These are phyloP conservation scores for Epicampocera succincta DNA, from an alignment of 2,888 invertebrate genomes.

Conservation along the genomic window DNA sequence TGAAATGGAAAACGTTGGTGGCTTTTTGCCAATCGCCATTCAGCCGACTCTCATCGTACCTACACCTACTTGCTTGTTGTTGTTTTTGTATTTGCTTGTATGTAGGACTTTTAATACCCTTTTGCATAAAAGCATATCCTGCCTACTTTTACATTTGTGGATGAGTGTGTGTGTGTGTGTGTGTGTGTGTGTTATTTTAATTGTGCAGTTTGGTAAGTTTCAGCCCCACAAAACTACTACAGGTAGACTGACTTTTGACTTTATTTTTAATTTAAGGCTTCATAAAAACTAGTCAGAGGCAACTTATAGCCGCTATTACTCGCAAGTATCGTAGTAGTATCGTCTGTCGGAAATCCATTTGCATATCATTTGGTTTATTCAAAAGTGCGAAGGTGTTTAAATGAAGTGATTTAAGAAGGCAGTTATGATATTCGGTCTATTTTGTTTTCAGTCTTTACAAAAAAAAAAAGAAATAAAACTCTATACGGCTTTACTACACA, in stretches of 20 bases:
- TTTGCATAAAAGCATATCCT: too few species aligned
- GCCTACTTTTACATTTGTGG: too few species aligned
- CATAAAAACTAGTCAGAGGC: background rate
- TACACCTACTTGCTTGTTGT: conserved; percentile 20
- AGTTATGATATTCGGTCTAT: too few species aligned
- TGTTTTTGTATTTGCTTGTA: conserved; percentile 5
- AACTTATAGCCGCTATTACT: conserved; percentile 3
- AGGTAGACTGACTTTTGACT: too few species aligned
- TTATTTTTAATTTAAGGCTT: background rate
- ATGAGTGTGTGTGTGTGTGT: too few species aligned
- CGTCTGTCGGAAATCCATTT: conserved; percentile 28
- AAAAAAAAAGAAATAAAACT: too few species aligned
- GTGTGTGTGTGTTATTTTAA: too few species aligned
- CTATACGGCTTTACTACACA: too few species aligned
- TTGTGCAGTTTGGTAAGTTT: too few species aligned
- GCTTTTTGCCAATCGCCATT: conserved; percentile 68
- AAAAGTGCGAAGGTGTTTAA: background rate
- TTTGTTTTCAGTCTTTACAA: background rate
- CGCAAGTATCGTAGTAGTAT: background rate
- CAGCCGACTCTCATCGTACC: conserved; percentile 55
- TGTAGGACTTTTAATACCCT: too few species aligned
- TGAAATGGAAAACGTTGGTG: conserved; percentile 68
- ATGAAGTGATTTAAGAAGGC: background rate
- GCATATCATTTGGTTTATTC: conserved; percentile 37
- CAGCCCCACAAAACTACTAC: too few species aligned